These are phyloP conservation scores for Stenolophus ochropezus DNA, from an alignment of 2,888 invertebrate species.

Conservation along the genomic window DNA sequence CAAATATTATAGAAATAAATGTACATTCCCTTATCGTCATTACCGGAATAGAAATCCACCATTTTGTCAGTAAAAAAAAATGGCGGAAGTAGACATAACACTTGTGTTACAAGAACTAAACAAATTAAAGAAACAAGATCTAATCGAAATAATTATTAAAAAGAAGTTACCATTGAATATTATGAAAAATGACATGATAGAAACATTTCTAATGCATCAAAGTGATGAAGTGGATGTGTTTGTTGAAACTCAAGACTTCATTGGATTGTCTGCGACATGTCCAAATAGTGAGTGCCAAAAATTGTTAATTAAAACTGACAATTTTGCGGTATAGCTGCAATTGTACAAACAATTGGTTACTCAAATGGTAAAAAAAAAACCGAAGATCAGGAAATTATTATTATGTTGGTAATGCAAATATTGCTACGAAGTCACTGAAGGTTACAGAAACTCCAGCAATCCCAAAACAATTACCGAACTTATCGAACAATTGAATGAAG, in stretches of 20 bases:
- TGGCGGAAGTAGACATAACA: too few species aligned
- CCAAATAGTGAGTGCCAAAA: slow-evolving; percentile 8
- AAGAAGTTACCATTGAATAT: slow-evolving; percentile 8
- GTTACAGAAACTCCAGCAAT: not conserved
- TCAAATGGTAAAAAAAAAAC: not conserved
- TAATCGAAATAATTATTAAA: not conserved
- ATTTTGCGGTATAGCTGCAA: not conserved
- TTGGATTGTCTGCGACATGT: not conserved
- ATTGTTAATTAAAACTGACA: not conserved
- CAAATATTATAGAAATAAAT: too few species aligned
- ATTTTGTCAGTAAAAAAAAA: too few species aligned
- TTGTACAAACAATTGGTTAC: not conserved
- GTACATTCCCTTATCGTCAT: too few species aligned
- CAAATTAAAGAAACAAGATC: too few species aligned
- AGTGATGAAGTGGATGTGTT: not conserved
- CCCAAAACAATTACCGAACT: not conserved
- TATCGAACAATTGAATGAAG: not conserved
- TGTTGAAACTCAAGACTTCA: not conserved
- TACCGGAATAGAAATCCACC: too few species aligned
- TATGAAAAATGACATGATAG: slow-evolving; percentile 1
- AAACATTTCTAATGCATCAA: not conserved
- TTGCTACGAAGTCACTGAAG: not conserved
- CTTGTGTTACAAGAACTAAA: too few species aligned
- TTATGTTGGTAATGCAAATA: not conserved
- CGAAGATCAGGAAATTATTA: not conserved